Conservation (phyloP, 1,140 invertebrate species). For the Linepithema humile region DNA sequence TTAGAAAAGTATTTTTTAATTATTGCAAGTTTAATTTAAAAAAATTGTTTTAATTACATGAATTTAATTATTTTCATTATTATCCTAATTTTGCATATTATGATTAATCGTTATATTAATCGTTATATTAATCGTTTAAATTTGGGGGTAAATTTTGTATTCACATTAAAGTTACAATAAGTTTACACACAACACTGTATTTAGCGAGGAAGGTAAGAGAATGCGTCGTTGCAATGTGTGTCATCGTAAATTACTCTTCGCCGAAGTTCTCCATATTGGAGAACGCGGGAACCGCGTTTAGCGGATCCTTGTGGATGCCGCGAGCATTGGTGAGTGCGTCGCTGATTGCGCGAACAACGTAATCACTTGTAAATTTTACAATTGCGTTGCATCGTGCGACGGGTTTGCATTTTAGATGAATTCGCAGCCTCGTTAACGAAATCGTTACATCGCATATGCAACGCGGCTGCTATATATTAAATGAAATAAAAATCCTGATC, state of each 20-base stretch:
- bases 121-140: too few relatives aligned
- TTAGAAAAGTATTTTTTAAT: too few relatives aligned
- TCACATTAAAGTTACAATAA: too few relatives aligned
- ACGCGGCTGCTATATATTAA: background rate
- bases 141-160: too few relatives aligned
- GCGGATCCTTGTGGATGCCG: background rate
- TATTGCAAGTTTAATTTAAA: too few relatives aligned
- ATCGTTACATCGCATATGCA: background rate
- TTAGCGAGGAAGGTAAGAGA: background rate
- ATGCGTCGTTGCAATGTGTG: background rate
- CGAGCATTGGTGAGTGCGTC: background rate
- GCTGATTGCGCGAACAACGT: background rate
- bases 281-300: background rate
- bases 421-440: background rate
- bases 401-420: background rate
- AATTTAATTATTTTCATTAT: too few relatives aligned
- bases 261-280: background rate
- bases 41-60: too few relatives aligned
- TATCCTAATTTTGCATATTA: too few relatives aligned
- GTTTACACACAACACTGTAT: background rate
- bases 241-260: background rate
- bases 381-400: background rate
- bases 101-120: too few relatives aligned
- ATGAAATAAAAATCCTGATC: background rate
- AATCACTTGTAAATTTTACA: slow-evolving; percentile 16